These are phyloP conservation scores for Channa striata DNA, from an alignment of 2,797 vertebrate species.

Conservation along the genomic window DNA sequence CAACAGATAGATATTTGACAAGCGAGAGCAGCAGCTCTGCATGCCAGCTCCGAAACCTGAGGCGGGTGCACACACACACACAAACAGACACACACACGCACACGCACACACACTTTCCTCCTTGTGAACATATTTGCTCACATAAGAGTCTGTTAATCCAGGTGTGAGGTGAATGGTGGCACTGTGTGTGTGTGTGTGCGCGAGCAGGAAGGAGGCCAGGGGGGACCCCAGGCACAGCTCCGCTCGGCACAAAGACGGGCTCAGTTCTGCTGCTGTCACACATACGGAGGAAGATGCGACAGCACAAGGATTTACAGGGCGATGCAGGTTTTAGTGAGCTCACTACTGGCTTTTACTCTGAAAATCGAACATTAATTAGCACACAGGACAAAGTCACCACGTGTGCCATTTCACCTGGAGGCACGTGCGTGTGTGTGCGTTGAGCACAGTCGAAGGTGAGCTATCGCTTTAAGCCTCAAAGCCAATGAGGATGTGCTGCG, in stretches of 20 bases:
- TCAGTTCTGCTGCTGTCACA: slow-evolving; percentile 69
- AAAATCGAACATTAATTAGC: background rate
- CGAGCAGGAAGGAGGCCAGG: slow-evolving; percentile 59
- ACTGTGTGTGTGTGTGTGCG: slow-evolving; percentile 70
- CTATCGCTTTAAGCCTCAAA: slow-evolving; percentile 21
- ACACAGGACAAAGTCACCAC: background rate
- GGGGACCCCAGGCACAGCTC: slow-evolving; percentile 48
- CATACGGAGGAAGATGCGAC: slow-evolving; percentile 23
- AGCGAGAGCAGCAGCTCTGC: slow-evolving; percentile 45
- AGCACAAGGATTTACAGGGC: background rate
- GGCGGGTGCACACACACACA: slow-evolving; percentile 38
- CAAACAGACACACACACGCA: background rate
- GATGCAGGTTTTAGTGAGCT: background rate
- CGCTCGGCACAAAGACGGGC: slow-evolving; percentile 71
- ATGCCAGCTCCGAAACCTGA: slow-evolving; percentile 50
- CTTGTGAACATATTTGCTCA: slow-evolving; percentile 69
- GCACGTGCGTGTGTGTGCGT: background rate
- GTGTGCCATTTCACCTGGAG: background rate
- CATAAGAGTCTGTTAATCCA: slow-evolving; percentile 79
- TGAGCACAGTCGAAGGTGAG: slow-evolving; percentile 25
- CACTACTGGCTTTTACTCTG: slow-evolving; percentile 4
- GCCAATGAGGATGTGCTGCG: background rate
- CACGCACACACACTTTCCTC: slow-evolving; percentile 37
- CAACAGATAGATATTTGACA: slow-evolving; percentile 54
- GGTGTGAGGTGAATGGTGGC: slow-evolving; percentile 78